These are phyloP conservation scores for Chaetogeoica ovagalla DNA, from an alignment of 2,888 invertebrate genomes.

Conservation along the genomic window DNA sequence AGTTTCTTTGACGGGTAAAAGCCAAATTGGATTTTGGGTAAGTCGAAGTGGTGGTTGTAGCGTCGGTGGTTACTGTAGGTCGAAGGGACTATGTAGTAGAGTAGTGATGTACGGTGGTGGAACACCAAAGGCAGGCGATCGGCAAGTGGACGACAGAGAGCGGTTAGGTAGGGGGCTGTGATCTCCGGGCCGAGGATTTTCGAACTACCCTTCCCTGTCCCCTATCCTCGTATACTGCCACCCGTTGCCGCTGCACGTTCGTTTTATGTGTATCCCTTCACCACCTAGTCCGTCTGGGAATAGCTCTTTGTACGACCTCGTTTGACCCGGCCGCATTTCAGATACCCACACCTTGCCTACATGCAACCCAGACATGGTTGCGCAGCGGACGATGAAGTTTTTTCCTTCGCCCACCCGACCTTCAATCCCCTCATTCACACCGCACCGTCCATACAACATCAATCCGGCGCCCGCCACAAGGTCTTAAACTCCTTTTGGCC, in stretches of 20 bases:
- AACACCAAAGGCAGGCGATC: slow-evolving; percentile 15
- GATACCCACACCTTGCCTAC: slow-evolving; percentile 27
- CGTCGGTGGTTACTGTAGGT: neutral
- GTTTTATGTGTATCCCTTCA: slow-evolving; percentile 43
- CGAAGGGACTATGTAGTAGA: neutral
- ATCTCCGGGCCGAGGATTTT: slow-evolving; percentile 50
- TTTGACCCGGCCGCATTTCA: slow-evolving; percentile 51
- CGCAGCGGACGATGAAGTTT: slow-evolving; percentile 39
- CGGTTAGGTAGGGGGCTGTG: slow-evolving; percentile 5
- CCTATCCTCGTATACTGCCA: neutral
- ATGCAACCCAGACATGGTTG: slow-evolving; percentile 42
- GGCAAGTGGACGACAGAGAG: neutral
- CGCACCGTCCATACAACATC: slow-evolving; percentile 25
- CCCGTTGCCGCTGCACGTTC: slow-evolving; percentile 11
- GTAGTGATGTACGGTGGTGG: slow-evolving; percentile 3
- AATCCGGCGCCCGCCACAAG: slow-evolving; percentile 46
- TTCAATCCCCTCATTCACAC: neutral
- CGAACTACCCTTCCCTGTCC: slow-evolving; percentile 32
- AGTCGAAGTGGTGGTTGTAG: slow-evolving; percentile 10
- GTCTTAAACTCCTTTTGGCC: slow-evolving; percentile 38
- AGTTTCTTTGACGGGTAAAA: slow-evolving; percentile 52
- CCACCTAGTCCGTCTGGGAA: slow-evolving; percentile 47
- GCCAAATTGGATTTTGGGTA: slow-evolving; percentile 49
- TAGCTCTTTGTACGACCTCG: slow-evolving; percentile 52
- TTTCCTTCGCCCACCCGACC: neutral